Evolutionary conservation across 2,113 vertebrate species (phyloP), one percentile per base, ranked within the genome.

Genomic region (Prunella himalayana): DNA sequence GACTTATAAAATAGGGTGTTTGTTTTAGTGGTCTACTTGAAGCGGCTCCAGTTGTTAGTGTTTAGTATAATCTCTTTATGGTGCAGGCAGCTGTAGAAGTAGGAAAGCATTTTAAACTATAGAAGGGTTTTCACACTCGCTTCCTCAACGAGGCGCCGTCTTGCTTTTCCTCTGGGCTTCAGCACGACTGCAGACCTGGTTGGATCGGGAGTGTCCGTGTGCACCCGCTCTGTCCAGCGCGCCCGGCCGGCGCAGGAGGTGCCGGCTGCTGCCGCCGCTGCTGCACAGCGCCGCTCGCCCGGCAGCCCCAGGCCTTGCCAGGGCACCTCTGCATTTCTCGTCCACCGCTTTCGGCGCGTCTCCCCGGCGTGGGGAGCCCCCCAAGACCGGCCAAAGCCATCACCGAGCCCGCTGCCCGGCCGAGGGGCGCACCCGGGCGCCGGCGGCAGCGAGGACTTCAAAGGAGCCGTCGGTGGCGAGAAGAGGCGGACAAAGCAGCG

Each of bases 201-300:
- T 33, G 8, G 1, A 0, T 9, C 21, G 7, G 17, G 53, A 19
- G 51, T 2, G 13, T 11, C 44, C 73, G 0, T 1, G 1, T 0
- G 20, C 59, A 10, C 13, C 37, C 0, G 6, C 24, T 1, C 15
- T 0, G 85, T 31, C 3, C 2, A 24, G 39, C 1, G 8, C 60
- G n/a, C 16, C 11, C 11, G 2, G 28, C 7, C 27, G n/a, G 63
- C 23, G 10, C 39, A 11, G 76, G 45, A 2, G 68, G 27, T 9
- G 47, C 33, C 23, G 37, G 37, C 37, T 37, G 17, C 68, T 47
- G 70, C 44, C 13, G 24, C 28, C 11, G 37, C 5, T 15, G 7
- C 3, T 23, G 84, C 63, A 10, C 41, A 60, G 27, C 33, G 13
- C 37, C 37, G 8, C 50, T 19, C 7, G 23, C 9, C 61, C 44